A percentile compares a stretch with the other conserved stretches of the same genome.
phyloP scores from a whole-genome alignment of 2,888 invertebrate genomes.

The Drosophila pseudotakahashii region DNA sequence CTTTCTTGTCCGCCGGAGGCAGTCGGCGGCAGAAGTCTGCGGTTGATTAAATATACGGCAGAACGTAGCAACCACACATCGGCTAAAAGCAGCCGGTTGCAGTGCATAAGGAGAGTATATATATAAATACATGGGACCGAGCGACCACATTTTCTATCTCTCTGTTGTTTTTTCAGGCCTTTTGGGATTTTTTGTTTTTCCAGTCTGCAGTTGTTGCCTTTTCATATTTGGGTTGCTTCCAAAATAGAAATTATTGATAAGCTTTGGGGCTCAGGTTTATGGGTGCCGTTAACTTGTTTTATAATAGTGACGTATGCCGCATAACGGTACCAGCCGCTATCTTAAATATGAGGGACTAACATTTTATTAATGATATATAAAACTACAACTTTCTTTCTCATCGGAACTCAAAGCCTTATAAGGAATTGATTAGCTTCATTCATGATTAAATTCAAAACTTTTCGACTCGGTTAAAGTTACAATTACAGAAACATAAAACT shows the following conservation, averaged over 20 bases:
- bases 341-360: conserved; percentile 5
- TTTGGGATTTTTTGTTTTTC: conserved; percentile 34
- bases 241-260: conserved; percentile 68
- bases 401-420: neutral
- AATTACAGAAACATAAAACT: neutral
- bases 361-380: neutral
- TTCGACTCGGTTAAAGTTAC: neutral
- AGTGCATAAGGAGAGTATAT: conserved; percentile 18
- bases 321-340: conserved; percentile 42
- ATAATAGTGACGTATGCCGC: conserved; percentile 62
- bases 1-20: conserved; percentile 29
- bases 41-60: conserved; percentile 52
- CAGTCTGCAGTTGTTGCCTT: conserved; percentile 12
- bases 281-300: conserved; percentile 49
- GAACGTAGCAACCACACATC: conserved; percentile 20
- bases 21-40: conserved; percentile 27
- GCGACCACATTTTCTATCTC: conserved; percentile 17
- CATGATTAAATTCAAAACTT: neutral
- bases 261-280: conserved; percentile 30
- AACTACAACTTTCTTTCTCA: neutral
- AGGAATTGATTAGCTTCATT: neutral
- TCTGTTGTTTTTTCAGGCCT: conserved; percentile 24
- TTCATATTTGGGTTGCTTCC: conserved; percentile 27
- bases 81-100: conserved; percentile 33
- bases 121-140: conserved; percentile 9